phyloP scores from a whole-genome alignment of 2,888 invertebrate species.

The Cerastis rubricosa region DNA sequence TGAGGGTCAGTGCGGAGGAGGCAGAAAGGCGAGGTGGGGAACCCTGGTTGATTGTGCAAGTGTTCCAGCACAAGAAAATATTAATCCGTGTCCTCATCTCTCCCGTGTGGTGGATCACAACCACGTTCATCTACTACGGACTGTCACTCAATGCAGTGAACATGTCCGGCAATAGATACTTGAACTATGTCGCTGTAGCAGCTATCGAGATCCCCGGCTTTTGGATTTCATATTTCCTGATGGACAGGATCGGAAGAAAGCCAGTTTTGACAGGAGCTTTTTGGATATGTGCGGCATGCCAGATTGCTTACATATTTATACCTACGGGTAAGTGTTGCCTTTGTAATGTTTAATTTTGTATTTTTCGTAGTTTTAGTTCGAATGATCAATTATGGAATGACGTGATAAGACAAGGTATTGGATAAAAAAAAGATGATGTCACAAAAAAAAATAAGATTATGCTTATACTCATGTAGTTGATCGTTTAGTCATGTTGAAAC shows the following conservation, averaged over 20 bases:
- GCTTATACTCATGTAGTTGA: not conserved
- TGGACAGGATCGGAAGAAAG: conserved; percentile 91
- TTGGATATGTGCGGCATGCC: conserved; percentile 90
- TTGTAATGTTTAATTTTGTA: not conserved
- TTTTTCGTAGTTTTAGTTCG: not conserved
- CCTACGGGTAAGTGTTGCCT: conserved; percentile 81
- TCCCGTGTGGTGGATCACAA: conserved; percentile 92
- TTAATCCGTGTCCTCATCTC: conserved; percentile 73
- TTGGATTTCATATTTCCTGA: conserved; percentile 90
- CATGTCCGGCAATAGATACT: conserved; percentile 91
- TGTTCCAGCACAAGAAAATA: conserved; percentile 75
- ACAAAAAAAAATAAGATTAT: not conserved
- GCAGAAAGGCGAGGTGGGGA: conserved; percentile 57
- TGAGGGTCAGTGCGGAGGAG: conserved; percentile 57
- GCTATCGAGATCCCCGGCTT: conserved; percentile 93
- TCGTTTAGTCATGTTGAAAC: not conserved
- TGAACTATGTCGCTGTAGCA: conserved; percentile 92
- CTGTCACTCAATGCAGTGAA: conserved; percentile 92
- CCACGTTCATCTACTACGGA: conserved; percentile 92
- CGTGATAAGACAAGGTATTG: not conserved
- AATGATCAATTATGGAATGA: not conserved
- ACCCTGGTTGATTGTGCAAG: conserved; percentile 77
- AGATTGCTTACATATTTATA: conserved; percentile 89
- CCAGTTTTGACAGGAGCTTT: conserved; percentile 90
- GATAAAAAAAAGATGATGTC: not conserved